Evolutionary conservation across 2,888 invertebrate genomes (phyloP).

Genomic region (Drosophila anomalata): DNA sequence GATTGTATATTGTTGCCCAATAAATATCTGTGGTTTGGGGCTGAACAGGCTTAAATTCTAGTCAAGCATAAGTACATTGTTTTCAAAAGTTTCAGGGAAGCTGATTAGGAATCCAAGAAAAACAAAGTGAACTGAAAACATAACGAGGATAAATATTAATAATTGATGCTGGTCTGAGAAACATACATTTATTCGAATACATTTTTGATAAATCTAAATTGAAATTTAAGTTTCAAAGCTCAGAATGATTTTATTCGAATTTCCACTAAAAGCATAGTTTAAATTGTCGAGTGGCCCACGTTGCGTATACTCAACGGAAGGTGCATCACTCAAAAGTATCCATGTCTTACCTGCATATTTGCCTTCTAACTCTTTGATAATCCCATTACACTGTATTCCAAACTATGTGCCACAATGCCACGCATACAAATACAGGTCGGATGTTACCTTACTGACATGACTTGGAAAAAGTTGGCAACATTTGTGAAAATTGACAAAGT

Average conservation of each 20-base stretch:
- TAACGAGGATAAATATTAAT: background rate
- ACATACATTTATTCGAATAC: background rate
- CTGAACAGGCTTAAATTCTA: background rate
- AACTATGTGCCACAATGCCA: conserved; percentile 31
- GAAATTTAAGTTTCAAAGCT: background rate
- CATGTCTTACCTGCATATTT: conserved; percentile 7
- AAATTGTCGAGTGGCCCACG: conserved; percentile 5
- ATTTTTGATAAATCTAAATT: background rate
- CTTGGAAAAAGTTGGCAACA: conserved; percentile 49
- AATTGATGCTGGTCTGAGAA: background rate
- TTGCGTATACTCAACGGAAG: conserved; percentile 1
- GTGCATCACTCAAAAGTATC: background rate
- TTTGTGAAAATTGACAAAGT: conserved; percentile 53
- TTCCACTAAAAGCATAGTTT: background rate
- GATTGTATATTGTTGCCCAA: conserved; percentile 3
- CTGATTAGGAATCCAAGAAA: background rate
- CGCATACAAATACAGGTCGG: conserved; percentile 11
- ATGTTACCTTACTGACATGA: conserved; percentile 49
- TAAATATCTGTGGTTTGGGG: background rate
- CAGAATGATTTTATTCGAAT: conserved; percentile 1
- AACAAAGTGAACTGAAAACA: background rate
- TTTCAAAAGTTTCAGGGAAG: background rate
- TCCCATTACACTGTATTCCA: conserved; percentile 17
- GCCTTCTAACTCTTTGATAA: conserved; percentile 14
- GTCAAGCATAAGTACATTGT: background rate